Evolutionary conservation across 2,113 vertebrate genomes (phyloP).

Genomic region (Manacus vitellinus): DNA sequence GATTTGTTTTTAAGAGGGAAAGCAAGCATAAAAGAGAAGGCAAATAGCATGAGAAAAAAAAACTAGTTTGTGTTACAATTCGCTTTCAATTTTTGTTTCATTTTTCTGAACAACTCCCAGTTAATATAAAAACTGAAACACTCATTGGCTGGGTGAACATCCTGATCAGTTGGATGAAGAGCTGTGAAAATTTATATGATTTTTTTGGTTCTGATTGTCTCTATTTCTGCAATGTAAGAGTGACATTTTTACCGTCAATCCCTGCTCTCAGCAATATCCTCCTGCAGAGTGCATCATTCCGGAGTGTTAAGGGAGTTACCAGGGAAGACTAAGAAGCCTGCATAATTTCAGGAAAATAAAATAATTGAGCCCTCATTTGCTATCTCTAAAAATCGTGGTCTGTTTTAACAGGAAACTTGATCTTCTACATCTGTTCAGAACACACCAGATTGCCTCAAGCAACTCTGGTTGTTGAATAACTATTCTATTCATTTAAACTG

Average conservation of each 20-base stretch:
- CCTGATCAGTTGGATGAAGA: background rate
- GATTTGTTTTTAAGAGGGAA: background rate
- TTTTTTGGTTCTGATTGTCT: background rate
- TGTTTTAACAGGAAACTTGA: slow-evolving; percentile 22
- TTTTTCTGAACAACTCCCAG: background rate
- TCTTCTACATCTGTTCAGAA: slow-evolving; percentile 21
- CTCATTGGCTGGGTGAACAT: background rate
- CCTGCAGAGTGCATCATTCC: background rate
- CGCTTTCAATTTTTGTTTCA: background rate
- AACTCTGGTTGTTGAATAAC: background rate
- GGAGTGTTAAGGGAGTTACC: background rate
- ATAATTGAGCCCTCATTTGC: background rate
- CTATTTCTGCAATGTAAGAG: background rate
- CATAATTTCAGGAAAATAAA: background rate
- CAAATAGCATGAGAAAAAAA: background rate
- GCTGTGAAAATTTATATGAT: background rate
- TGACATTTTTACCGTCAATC: background rate
- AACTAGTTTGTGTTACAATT: background rate
- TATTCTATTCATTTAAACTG: background rate
- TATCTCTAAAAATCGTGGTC: background rate
- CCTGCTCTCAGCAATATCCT: background rate
- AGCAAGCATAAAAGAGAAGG: background rate
- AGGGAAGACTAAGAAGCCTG: background rate
- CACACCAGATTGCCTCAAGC: background rate
- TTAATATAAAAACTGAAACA: background rate